These are phyloP conservation scores for Aphidoletes aphidimyza DNA, from an alignment of 2,888 invertebrate genomes.

Conservation along the genomic window DNA sequence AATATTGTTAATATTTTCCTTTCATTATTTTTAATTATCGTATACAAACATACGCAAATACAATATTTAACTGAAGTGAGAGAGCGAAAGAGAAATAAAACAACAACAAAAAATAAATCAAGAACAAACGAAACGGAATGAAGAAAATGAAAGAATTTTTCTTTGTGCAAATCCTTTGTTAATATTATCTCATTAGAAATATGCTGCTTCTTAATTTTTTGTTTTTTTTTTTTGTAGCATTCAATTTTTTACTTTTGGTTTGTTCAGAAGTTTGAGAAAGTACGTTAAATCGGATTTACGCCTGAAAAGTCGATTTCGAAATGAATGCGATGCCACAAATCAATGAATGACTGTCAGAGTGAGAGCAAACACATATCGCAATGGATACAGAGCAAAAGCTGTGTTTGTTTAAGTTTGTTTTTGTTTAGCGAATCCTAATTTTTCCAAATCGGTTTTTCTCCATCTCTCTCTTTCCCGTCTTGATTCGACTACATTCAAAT, in stretches of 20 bases:
- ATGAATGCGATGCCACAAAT: background rate
- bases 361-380: background rate
- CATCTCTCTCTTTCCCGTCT: background rate
- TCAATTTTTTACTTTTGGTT: background rate
- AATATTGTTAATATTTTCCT: constrained; percentile 44
- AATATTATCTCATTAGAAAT: constrained; percentile 47
- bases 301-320: background rate
- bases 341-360: background rate
- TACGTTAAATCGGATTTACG: constrained; percentile 5
- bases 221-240: background rate
- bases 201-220: background rate
- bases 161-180: constrained; percentile 23
- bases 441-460: constrained; percentile 20
- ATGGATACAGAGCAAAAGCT: constrained; percentile 10
- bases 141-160: background rate
- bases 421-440: constrained; percentile 9
- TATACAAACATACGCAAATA: constrained; percentile 51
- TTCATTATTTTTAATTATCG: constrained; percentile 42
- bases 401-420: constrained; percentile 51
- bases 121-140: background rate
- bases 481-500: background rate
- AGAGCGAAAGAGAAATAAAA: no score
- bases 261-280: background rate
- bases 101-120: background rate
- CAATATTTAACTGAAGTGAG: no score